These are phyloP conservation scores for Erpetoichthys calabaricus DNA, from an alignment of 2,797 vertebrate species.

Conservation along the genomic window DNA sequence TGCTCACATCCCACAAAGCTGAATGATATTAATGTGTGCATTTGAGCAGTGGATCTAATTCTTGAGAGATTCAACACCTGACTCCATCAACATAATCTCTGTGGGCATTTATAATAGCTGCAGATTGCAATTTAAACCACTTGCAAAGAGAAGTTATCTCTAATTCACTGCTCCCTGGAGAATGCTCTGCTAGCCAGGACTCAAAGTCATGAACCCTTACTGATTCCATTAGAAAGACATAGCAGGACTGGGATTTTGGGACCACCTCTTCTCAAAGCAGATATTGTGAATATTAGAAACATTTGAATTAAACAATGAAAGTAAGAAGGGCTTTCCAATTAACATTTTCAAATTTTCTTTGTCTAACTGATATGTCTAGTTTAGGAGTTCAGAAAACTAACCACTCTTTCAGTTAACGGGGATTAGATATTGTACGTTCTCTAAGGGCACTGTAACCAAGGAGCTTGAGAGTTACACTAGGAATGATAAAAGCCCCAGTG, in stretches of 20 bases:
- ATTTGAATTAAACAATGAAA: background rate
- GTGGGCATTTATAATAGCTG: background rate
- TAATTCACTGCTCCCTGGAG: background rate
- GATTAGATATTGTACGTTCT: too few relatives aligned
- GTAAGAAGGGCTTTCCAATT: background rate
- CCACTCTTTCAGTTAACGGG: too few relatives aligned
- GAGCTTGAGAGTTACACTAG: too few relatives aligned
- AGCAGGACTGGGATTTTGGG: background rate
- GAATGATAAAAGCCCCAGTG: too few relatives aligned
- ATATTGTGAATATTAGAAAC: background rate
- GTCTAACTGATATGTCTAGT: too few relatives aligned
- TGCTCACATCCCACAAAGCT: background rate
- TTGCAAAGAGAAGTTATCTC: background rate
- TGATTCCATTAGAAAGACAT: background rate
- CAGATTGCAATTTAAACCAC: background rate
- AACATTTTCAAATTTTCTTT: too few relatives aligned
- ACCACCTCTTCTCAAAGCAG: too few relatives aligned
- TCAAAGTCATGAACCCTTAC: background rate
- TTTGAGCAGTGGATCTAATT: background rate
- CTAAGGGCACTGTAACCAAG: too few relatives aligned
- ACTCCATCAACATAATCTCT: background rate
- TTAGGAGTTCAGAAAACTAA: too few relatives aligned
- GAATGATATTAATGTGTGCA: background rate
- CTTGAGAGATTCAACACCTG: background rate
- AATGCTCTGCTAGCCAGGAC: background rate